Base-by-base conservation (phyloP, 2,113 vertebrate species). In the Ailurus styani region DNA sequence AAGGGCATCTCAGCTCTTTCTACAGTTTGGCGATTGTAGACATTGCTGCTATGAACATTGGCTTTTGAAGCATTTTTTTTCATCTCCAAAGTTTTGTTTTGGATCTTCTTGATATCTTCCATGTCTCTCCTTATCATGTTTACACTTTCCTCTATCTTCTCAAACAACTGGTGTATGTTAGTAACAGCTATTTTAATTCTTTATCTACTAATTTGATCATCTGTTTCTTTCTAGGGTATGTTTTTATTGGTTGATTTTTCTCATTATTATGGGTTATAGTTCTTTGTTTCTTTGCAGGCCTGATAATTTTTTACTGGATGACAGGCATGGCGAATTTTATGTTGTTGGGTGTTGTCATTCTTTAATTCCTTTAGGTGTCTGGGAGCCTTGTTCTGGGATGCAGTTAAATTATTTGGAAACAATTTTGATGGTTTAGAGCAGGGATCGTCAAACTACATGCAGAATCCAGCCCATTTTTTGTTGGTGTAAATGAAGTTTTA, bases 181-280 rank as follows among this genome's bases (percentile, higher is more conserved):
- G 13, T 29, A 60, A 47, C 9, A 79, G 25, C 70, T 31, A 9
- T 23, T 87, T 90, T 72, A 81, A 55, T 34, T 45, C 72, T 50
- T 90, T 97, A 55, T 77, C 55, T 60, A 54, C 27, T 54, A 78
- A 86, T 66, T 60, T 81, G 55, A 85, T 94, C 25, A 64, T 91
- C 40, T 64, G 12, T 87, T 78, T 84, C 25, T 73, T 75, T 73
- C 83, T 3, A 9, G 31, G 25, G 21, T 83, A 81, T 95, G 12
- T 91, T 97, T 96, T 83, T 95, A 52, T 77, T 47, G 34, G 78
- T 40, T 73, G 47, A 37, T 40, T 92, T 97, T 96, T 93, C 50
- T 84, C 17, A 75, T 95, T 73, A 60, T 72, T 47, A 11, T 40
- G n/a, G 73, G 11, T 42, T 11, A 81, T 8, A 86, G 60, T 72